These are phyloP conservation scores for Neuroterus valhalla DNA, from an alignment of 1,140 invertebrate species.

Conservation along the genomic window DNA sequence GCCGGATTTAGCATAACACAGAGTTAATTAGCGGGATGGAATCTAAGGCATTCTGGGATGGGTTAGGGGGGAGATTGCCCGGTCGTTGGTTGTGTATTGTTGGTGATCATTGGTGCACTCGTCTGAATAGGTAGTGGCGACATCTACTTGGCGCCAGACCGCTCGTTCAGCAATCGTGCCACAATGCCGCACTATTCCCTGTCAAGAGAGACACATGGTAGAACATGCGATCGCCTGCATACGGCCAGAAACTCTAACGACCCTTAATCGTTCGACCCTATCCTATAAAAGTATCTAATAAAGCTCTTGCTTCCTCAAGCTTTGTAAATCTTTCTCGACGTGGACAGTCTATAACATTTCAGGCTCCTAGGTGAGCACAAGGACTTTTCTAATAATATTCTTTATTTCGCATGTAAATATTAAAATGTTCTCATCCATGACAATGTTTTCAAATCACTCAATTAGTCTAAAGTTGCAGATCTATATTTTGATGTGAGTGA, in stretches of 20 bases:
- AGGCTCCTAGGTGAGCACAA: not conserved
- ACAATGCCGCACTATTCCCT: constrained; percentile 44
- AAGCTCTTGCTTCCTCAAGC: not conserved
- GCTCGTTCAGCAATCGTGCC: constrained; percentile 56
- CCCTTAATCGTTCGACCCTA: constrained; percentile 38
- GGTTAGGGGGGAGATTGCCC: constrained; percentile 36
- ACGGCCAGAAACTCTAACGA: constrained; percentile 47
- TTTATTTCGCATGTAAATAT: too few species aligned
- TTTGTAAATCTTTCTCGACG: not conserved
- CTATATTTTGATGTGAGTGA: too few species aligned
- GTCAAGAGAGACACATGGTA: constrained; percentile 54
- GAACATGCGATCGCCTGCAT: constrained; percentile 52
- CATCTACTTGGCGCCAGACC: constrained; percentile 70
- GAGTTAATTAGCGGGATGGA: constrained; percentile 70
- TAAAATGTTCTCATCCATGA: too few species aligned
- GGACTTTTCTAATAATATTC: not conserved
- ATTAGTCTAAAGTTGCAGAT: too few species aligned
- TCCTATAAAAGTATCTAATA: constrained; percentile 25
- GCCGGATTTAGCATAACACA: constrained; percentile 66
- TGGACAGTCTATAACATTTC: not conserved
- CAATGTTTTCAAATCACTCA: too few species aligned
- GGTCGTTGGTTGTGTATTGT: not conserved
- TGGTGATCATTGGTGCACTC: constrained; percentile 42
- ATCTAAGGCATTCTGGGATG: constrained; percentile 61
- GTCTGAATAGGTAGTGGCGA: constrained; percentile 60